Evolutionary conservation across 2,113 vertebrate genomes (phyloP).

Genomic region (Excalfactoria chinensis): DNA sequence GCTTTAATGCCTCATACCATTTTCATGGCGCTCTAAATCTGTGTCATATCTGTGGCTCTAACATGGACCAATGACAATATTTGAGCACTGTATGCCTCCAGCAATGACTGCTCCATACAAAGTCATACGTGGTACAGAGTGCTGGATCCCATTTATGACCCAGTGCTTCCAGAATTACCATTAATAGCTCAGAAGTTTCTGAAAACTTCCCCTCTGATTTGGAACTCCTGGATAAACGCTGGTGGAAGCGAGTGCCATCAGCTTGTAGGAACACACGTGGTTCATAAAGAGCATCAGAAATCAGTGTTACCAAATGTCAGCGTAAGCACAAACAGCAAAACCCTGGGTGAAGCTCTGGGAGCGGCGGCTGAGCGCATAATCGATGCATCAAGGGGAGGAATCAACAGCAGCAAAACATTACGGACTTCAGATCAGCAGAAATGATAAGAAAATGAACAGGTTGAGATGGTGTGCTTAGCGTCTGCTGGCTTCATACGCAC

Average conservation of each 20-base stretch:
- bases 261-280: rapidly evolving
- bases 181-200: not conserved
- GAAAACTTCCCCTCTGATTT: not conserved
- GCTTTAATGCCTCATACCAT: conserved; percentile 19
- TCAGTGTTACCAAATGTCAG: not conserved
- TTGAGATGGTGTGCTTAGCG: conserved; percentile 23
- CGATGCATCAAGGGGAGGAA: not conserved
- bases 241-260: rapidly evolving
- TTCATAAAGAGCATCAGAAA: not conserved
- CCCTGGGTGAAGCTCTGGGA: not conserved
- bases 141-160: not conserved
- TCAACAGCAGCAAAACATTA: conserved; percentile 31
- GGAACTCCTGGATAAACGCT: not conserved
- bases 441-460: conserved; percentile 50
- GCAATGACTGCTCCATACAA: not conserved
- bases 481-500: conserved; percentile 41
- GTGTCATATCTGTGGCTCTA: not conserved
- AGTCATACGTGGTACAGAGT: not conserved
- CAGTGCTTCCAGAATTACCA: not conserved
- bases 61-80: conserved; percentile 9
- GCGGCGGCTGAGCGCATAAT: not conserved
- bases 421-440: conserved; percentile 37
- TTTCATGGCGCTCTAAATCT: not conserved
- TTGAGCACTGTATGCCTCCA: not conserved
- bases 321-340: not conserved